Base-by-base conservation (phyloP, 2,113 vertebrate genomes). In the human (Homo sapiens) region DNA sequence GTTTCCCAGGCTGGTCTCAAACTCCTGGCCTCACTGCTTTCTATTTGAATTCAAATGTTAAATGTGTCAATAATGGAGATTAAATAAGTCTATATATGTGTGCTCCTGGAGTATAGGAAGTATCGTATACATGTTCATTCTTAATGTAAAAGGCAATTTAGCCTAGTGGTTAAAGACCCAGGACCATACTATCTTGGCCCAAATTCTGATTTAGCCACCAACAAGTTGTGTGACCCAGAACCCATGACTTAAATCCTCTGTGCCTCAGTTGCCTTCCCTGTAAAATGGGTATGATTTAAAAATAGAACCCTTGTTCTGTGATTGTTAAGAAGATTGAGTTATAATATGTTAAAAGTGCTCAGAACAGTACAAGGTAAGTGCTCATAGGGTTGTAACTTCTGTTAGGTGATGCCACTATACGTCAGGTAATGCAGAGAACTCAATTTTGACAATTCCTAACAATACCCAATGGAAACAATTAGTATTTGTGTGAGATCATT, bases 111-210 rank as follows among this genome's bases (percentile, higher is more conserved):
- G 38, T 66, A 76, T 16, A 86, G 61, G 30, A 83, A 92, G 14
- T 76, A 66, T 6, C 66, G 45, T 57, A 45, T 55, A 81, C 79
- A 27, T 81, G 52, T 81, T 96, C 32, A 66, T 87, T 96, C 40
- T 92, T 92, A 90, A 59, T 43, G 6, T 79, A 82, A 92, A 66
- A 93, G 43, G 52, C 52, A 84, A 78, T 76, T 73, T 96, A 84
- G 23, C 30, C 38, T 84, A 55, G 16, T 84, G 87, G 5, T 87
- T 90, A 84, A 94, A 64, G 48, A 96, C 61, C 55, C 43, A 93
- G 43, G 93, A 43, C 59, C 35, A 30, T 35, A 78, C 27, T 38
- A 3, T 40, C 35, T 92, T 88, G 57, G 57, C 72, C 43, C 93
- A 90, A 97, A 50, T 82, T 80, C 57, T 95, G 43, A 18, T 83